Evolutionary conservation across 2,888 invertebrate genomes (phyloP), one percentile per base, ranked within the genome.

Genomic region (Rhingia campestris): DNA sequence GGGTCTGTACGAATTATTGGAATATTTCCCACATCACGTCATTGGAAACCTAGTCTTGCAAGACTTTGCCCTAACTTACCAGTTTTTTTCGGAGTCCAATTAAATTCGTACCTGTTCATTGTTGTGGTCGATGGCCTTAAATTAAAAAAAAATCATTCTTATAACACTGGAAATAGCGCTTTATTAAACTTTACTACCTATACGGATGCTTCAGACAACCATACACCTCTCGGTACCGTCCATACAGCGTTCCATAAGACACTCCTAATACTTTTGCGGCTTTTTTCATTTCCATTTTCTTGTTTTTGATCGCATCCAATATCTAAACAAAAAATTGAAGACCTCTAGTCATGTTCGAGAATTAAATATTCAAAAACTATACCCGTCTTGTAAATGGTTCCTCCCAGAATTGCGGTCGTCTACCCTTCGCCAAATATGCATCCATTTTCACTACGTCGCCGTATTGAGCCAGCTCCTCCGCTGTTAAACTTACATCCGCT

Each of bases 281-380:
- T 87, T 96, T 96, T 92, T 97, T 97, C 97, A 97, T 97, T 92
- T 97, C 97, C 89, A 97, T 91, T 92, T 97, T 97, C 91, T 97
- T 97, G 86, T 96, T 95, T 88, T 97, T 95, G 35, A 97, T 97
- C 14, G 96, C 96, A 90, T 97, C 97, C 95, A 97, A 96, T 49
- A 97, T 94, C 94, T 94, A 80, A 82, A 58, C 9, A n/a, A 49
- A 49, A 49, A 2, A 7, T 49, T 2, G 9, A 10, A 47, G 0
- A 45, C 14, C 4, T 7, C 12, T 43, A 10, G 0, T 4, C 6
- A 41, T 4, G 3, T 7, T 22, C 4, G 12, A 9, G 4, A 32
- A 7, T 14, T 2, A 35, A 4, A 39, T 22, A 12, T 0, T 39
- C 22, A 4, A 9, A 33, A 14, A 32, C 85, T 88, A 87, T 87